Conservation (phyloP, 2,113 vertebrate genomes). For the Cichladusa arquata region DNA sequence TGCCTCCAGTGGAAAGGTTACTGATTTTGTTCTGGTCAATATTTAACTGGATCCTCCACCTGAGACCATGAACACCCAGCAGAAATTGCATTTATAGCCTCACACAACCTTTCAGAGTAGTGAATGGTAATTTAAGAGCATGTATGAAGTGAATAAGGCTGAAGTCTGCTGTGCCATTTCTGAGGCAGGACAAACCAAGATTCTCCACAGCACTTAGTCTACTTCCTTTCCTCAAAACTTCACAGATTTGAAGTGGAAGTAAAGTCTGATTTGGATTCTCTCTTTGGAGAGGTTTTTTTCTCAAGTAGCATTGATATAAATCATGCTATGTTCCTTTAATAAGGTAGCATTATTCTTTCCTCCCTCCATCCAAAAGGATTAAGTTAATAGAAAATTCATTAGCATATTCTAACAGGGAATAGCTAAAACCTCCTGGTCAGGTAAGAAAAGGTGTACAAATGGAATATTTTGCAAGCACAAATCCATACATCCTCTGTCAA, state of each 20-base stretch:
- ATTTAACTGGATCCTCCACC: background rate
- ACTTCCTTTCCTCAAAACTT: background rate
- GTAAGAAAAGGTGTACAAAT: background rate
- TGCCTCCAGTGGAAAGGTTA: background rate
- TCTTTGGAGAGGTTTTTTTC: background rate
- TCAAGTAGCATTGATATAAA: background rate
- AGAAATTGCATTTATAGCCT: background rate
- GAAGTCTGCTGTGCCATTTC: background rate
- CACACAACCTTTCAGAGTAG: background rate
- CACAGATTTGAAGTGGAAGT: background rate
- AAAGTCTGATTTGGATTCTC: background rate
- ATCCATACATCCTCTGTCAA: background rate
- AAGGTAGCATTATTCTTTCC: background rate
- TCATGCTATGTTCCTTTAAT: rapidly evolving
- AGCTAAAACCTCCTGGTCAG: background rate
- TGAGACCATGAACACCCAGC: background rate
- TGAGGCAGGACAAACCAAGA: background rate
- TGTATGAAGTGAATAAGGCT: background rate
- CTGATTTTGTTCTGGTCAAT: background rate
- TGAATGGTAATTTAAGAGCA: background rate
- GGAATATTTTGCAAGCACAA: background rate
- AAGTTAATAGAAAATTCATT: background rate
- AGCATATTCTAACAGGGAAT: background rate
- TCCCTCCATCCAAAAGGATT: background rate
- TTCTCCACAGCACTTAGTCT: background rate